phyloP scores from a whole-genome alignment of 2,888 invertebrate species.

The Netelia virgata region DNA sequence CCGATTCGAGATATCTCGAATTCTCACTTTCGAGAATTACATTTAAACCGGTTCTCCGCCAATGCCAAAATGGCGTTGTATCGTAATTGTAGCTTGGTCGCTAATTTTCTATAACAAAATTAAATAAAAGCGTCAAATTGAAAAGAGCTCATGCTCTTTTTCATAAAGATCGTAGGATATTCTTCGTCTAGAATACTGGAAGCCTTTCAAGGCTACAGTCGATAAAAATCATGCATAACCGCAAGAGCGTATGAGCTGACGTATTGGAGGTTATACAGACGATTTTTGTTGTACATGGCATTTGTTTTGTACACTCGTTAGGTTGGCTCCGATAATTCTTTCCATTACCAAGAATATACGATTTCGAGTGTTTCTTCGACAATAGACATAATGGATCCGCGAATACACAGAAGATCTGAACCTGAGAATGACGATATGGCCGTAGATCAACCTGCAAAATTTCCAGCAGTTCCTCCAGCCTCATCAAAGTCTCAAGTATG shows the following conservation, averaged over 20 bases:
- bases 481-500: conserved; percentile 59
- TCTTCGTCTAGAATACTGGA: not conserved
- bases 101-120: conserved; percentile 9
- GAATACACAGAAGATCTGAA: conserved; percentile 80
- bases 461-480: conserved; percentile 13
- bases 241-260: conserved; percentile 14
- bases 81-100: not conserved
- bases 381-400: conserved; percentile 79
- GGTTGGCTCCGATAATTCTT: not conserved
- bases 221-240: not conserved
- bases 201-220: not conserved
- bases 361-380: not conserved
- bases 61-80: not conserved
- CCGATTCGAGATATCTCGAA: not conserved
- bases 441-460: conserved; percentile 70
- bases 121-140: conserved; percentile 12
- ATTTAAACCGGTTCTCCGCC: too few species aligned
- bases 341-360: too few species aligned
- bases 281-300: not conserved
- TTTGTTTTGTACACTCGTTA: not conserved
- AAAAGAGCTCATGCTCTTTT: conserved; percentile 2
- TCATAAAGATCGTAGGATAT: not conserved
- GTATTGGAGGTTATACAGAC: conserved; percentile 37
- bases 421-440: conserved; percentile 80
- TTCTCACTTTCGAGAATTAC: not conserved